Conservation (phyloP, 2,113 vertebrate genomes). For the Canis aureus region DNA sequence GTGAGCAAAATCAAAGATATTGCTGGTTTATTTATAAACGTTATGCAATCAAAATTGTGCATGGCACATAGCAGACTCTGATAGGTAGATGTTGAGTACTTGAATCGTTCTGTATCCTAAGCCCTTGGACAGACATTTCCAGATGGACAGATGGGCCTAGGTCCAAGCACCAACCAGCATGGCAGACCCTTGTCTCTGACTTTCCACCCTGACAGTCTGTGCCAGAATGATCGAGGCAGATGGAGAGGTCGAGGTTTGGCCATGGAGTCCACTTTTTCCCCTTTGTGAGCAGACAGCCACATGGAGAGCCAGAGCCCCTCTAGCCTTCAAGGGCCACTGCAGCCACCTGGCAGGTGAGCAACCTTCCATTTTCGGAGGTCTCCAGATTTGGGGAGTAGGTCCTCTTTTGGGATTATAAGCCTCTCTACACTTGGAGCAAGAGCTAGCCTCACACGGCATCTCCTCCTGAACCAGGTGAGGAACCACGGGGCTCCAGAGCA, state of each 20-base stretch:
- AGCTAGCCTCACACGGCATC: background rate
- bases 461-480: background rate
- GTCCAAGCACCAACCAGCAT: background rate
- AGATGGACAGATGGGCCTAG: background rate
- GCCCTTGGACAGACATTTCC: background rate
- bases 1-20: background rate
- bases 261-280: background rate
- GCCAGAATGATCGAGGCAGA: no score
- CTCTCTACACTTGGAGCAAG: background rate
- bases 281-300: no score
- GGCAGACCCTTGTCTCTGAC: background rate
- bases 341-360: background rate
- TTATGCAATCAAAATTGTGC: background rate
- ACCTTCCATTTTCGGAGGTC: background rate
- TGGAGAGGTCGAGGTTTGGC: background rate
- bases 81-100: accelerated
- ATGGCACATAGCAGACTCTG: accelerated
- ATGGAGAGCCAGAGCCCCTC: background rate
- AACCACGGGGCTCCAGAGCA: background rate
- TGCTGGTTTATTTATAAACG: background rate
- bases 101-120: background rate
- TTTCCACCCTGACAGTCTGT: background rate
- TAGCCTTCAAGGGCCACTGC: no score
- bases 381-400: background rate
- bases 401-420: background rate